A percentile compares a stretch with the other conserved stretches of the same genome.
Evolutionary conservation across 1,140 invertebrate species (phyloP).

Genomic region (Pachyrhynchus sulphureomaculatus): DNA sequence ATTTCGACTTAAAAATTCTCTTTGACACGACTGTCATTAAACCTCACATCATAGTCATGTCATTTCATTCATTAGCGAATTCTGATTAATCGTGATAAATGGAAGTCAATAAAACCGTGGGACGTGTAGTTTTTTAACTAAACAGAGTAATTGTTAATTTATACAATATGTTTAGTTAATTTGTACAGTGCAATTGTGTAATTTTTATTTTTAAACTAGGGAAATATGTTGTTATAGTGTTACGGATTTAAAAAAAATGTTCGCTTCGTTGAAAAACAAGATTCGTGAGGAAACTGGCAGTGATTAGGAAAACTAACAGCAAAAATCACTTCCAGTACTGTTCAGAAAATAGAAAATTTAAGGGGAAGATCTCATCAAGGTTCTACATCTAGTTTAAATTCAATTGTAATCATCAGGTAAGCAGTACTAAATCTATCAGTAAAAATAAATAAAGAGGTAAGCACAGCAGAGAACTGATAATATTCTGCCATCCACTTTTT

Average conservation of each 20-base stretch:
- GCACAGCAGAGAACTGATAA: too few species aligned
- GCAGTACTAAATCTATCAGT: too few species aligned
- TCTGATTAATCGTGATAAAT: not conserved
- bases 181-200: not conserved
- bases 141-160: not conserved
- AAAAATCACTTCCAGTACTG: constrained; percentile 49
- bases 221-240: constrained; percentile 4
- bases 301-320: constrained; percentile 60
- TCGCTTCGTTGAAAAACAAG: constrained; percentile 70
- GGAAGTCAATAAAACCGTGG: not conserved
- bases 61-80: too few species aligned
- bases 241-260: constrained; percentile 53
- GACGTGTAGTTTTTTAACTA: constrained; percentile 1
- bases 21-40: too few species aligned
- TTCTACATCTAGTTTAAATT: constrained; percentile 63
- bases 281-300: constrained; percentile 73
- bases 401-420: constrained; percentile 48
- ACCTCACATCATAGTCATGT: too few species aligned
- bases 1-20: too few species aligned
- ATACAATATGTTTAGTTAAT: not conserved
- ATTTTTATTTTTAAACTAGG: not conserved
- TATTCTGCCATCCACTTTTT: too few species aligned
- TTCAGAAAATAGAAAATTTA: constrained; percentile 57
- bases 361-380: constrained; percentile 60
- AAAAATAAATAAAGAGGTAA: too few species aligned